Evolutionary conservation across 2,797 vertebrate genomes (phyloP).

Genomic region (Coregonus ussuriensis): DNA sequence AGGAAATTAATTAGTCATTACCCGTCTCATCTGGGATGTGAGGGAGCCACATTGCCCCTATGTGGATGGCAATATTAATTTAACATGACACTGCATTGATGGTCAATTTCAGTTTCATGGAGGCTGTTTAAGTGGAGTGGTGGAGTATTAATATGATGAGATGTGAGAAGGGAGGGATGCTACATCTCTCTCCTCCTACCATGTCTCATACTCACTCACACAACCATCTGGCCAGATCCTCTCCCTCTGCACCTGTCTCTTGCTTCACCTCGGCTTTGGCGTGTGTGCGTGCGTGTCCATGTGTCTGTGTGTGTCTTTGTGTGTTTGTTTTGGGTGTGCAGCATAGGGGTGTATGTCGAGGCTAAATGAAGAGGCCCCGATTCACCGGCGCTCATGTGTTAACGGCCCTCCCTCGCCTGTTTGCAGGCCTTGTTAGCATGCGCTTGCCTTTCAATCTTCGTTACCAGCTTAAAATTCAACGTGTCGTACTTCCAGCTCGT

Average conservation of each 20-base stretch:
- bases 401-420: constrained; percentile 58
- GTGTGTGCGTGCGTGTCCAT: constrained; percentile 45
- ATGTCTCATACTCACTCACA: constrained; percentile 85
- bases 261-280: constrained; percentile 80
- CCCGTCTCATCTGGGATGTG: constrained; percentile 73
- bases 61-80: constrained; percentile 81
- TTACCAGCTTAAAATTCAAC: constrained; percentile 90
- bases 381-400: constrained; percentile 84
- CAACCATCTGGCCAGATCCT: constrained; percentile 87
- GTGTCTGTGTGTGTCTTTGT: constrained; percentile 44
- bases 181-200: constrained; percentile 84
- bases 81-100: constrained; percentile 86
- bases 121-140: constrained; percentile 83
- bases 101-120: constrained; percentile 83
- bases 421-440: constrained; percentile 85
- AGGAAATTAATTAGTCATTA: constrained; percentile 80
- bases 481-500: constrained; percentile 91
- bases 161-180: constrained; percentile 84
- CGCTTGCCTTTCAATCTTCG: constrained; percentile 94
- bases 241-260: constrained; percentile 80
- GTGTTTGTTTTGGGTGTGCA: constrained; percentile 25
- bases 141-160: constrained; percentile 81
- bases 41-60: constrained; percentile 71
- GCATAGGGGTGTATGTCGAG: constrained; percentile 48
- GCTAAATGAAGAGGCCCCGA: constrained; percentile 82